Conservation (phyloP, 2,888 invertebrate genomes). For the Agrochola circellaris region DNA sequence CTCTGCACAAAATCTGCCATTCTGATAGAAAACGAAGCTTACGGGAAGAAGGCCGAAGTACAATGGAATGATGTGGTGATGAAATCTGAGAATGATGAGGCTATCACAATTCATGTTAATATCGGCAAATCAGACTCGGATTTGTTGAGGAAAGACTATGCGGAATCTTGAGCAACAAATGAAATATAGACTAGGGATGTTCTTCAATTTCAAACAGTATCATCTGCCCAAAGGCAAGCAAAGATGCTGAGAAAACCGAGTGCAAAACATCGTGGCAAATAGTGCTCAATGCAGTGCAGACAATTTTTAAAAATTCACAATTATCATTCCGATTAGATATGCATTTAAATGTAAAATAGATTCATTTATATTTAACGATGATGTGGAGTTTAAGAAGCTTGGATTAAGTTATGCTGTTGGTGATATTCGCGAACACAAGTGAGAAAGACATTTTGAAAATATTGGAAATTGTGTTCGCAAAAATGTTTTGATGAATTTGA, state of each 20-base stretch:
- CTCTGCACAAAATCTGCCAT: conserved; percentile 86
- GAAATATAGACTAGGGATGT: conserved; percentile 35
- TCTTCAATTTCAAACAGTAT: conserved; percentile 58
- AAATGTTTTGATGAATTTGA: neutral
- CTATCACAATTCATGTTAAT: conserved; percentile 88
- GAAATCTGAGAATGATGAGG: conserved; percentile 87
- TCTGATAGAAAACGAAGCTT: conserved; percentile 86
- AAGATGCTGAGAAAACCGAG: conserved; percentile 56
- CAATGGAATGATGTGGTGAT: conserved; percentile 87
- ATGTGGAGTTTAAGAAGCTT: conserved; percentile 40
- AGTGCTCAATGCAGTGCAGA: conserved; percentile 49
- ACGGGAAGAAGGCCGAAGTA: conserved; percentile 87
- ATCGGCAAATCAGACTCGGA: conserved; percentile 83
- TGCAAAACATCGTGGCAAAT: conserved; percentile 48
- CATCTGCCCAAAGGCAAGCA: conserved; percentile 17
- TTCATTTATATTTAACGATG: conserved; percentile 53
- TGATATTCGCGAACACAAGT: conserved; percentile 53
- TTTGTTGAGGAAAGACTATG: conserved; percentile 75
- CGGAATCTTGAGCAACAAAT: conserved; percentile 72
- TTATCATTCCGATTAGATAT: conserved; percentile 75
- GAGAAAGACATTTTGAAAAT: neutral
- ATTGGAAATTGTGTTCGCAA: neutral
- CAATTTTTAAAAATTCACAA: conserved; percentile 51
- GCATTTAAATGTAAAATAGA: conserved; percentile 71
- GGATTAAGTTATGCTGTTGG: conserved; percentile 60